Evolutionary conservation across 2,797 vertebrate species (phyloP).

Genomic region (Enteromius fasciolatus): DNA sequence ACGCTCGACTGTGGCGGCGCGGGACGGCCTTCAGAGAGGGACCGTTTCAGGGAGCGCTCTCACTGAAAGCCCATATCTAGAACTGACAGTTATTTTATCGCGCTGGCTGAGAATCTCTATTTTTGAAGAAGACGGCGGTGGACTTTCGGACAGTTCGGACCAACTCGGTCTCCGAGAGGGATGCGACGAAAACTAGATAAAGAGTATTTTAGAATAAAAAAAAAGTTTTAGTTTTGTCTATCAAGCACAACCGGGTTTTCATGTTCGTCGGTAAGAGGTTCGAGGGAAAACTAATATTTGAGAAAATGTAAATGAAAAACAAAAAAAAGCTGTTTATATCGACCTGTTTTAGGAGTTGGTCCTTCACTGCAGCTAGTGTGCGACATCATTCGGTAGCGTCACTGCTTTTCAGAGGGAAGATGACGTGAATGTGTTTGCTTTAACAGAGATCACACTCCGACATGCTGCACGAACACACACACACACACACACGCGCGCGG

Average conservation of each 20-base stretch:
- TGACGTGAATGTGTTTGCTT: slow-evolving; percentile 72
- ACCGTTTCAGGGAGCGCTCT: slow-evolving; percentile 50
- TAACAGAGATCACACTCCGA: slow-evolving; percentile 69
- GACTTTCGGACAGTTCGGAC: slow-evolving; percentile 79
- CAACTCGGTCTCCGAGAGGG: slow-evolving; percentile 77
- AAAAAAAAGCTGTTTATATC: slow-evolving; percentile 71
- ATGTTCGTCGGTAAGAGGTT: slow-evolving; percentile 70
- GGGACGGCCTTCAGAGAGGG: slow-evolving; percentile 52
- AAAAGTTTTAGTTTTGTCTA: slow-evolving; percentile 83
- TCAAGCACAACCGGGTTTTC: slow-evolving; percentile 91
- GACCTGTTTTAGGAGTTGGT: slow-evolving; percentile 67
- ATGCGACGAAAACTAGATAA: slow-evolving; percentile 58
- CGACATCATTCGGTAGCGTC: slow-evolving; percentile 67
- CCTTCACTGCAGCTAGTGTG: slow-evolving; percentile 71
- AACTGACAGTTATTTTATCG: slow-evolving; percentile 82
- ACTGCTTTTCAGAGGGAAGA: slow-evolving; percentile 71
- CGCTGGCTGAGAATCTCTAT: slow-evolving; percentile 92
- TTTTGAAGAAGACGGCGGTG: slow-evolving; percentile 87
- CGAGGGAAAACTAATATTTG: slow-evolving; percentile 62
- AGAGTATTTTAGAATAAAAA: slow-evolving; percentile 84
- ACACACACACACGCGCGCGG: slow-evolving; percentile 60
- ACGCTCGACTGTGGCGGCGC: slow-evolving; percentile 52
- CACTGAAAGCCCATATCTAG: slow-evolving; percentile 78
- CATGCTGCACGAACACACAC: slow-evolving; percentile 33
- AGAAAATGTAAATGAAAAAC: slow-evolving; percentile 58